These are phyloP conservation scores for Pemphigus obesinymphae DNA, from an alignment of 1,140 invertebrate species.

Conservation along the genomic window DNA sequence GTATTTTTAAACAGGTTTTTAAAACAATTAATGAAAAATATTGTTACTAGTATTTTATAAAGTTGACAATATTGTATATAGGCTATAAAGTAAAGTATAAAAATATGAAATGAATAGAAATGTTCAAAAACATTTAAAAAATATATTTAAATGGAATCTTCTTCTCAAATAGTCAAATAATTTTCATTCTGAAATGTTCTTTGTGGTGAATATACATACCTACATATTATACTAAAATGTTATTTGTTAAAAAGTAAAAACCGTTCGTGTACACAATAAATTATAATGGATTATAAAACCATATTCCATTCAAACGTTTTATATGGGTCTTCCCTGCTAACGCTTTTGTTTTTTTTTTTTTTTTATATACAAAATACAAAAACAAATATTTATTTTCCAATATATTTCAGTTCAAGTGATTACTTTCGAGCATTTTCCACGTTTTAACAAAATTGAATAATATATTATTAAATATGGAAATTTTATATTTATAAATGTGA, in stretches of 20 bases:
- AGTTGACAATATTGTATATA: too few species aligned
- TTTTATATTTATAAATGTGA: background rate
- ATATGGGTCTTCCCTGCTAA: background rate
- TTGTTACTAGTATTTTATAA: too few species aligned
- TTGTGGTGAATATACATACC: too few species aligned
- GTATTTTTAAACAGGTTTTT: too few species aligned
- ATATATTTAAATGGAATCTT: too few species aligned
- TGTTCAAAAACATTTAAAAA: too few species aligned
- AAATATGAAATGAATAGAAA: too few species aligned
- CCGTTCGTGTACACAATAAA: background rate
- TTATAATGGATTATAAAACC: background rate
- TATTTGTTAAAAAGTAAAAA: background rate
- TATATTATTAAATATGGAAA: background rate
- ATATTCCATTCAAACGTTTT: background rate
- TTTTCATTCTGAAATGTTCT: too few species aligned
- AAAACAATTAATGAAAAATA: too few species aligned
- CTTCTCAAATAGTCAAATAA: too few species aligned
- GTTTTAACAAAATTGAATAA: constrained; percentile 2
- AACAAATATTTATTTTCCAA: background rate
- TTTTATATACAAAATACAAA: background rate
- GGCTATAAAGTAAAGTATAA: too few species aligned
- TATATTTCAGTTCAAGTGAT: constrained; percentile 16
- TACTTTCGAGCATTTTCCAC: background rate
- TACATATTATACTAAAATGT: too few species aligned
- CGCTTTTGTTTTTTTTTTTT: background rate